A percentile compares a stretch with the other conserved stretches of the same genome.
Evolutionary conservation across 2,797 vertebrate genomes (phyloP).

Genomic region (Epinephelus malabaricus): DNA sequence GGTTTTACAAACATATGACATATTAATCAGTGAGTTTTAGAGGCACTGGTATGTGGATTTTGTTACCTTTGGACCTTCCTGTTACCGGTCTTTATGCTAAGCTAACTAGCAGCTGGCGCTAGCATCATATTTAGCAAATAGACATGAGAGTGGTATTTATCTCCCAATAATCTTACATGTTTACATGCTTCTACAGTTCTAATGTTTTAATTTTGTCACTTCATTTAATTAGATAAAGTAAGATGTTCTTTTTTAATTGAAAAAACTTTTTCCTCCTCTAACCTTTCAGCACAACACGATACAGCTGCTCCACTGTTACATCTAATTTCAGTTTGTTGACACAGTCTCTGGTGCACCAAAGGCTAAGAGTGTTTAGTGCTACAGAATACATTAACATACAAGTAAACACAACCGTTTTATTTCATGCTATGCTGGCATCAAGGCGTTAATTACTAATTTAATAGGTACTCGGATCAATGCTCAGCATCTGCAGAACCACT

Average conservation of each 20-base stretch:
- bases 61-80: too few species aligned
- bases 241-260: neutral
- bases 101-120: too few species aligned
- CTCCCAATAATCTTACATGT: neutral
- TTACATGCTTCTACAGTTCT: too few species aligned
- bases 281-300: slow-evolving; percentile 4
- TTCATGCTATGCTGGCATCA: slow-evolving; percentile 29
- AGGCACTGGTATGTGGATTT: neutral
- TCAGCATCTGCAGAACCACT: slow-evolving; percentile 31
- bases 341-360: neutral
- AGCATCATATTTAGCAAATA: too few species aligned
- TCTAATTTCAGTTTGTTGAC: slow-evolving; percentile 15
- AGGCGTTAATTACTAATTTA: slow-evolving; percentile 47
- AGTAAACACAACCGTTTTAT: slow-evolving; percentile 38
- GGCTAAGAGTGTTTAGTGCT: neutral
- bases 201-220: neutral
- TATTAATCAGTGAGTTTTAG: neutral
- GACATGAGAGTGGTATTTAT: neutral
- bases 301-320: neutral
- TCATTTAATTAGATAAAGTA: neutral
- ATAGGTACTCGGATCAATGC: slow-evolving; percentile 21
- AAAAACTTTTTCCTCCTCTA: neutral
- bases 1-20: neutral
- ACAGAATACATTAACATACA: neutral
- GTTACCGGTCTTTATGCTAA: too few species aligned